Percentiles rank a stretch among this genome's conserved stretches.
These are phyloP conservation scores for Notocelia uddmanniana DNA, from an alignment of 2,888 invertebrate species.

Conservation along the genomic window DNA sequence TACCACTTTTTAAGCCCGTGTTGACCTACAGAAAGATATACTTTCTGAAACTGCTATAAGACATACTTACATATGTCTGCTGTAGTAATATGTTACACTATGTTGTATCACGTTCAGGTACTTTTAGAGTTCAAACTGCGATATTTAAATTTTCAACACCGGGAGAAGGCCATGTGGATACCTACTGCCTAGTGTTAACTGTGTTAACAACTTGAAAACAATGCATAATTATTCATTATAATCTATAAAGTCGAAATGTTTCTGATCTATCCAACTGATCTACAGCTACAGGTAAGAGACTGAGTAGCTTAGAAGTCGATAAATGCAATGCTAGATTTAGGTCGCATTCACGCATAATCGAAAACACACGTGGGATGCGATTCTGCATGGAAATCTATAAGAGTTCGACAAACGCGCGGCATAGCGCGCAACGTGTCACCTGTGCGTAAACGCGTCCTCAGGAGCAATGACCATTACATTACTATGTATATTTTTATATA, in stretches of 20 bases:
- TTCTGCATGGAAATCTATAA: no score
- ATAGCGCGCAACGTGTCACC: no score
- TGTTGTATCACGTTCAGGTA: neutral
- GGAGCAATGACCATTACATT: no score
- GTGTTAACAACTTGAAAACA: slow-evolving; percentile 3
- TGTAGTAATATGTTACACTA: neutral
- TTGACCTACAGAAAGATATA: no score
- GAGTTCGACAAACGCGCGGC: no score
- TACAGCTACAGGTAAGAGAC: slow-evolving; percentile 20
- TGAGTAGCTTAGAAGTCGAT: slow-evolving; percentile 14
- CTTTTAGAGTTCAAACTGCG: slow-evolving; percentile 9
- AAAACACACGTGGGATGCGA: no score
- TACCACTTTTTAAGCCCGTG: no score
- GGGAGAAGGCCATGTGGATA: neutral
- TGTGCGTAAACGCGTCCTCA: no score
- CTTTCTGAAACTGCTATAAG: no score
- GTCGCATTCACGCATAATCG: no score
- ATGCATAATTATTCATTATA: slow-evolving; percentile 12
- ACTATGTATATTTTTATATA: no score
- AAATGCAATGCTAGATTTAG: neutral
- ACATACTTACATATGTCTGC: neutral
- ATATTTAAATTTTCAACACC: slow-evolving; percentile 10
- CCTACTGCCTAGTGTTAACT: no score
- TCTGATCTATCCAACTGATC: slow-evolving; percentile 29
- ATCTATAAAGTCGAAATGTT: slow-evolving; percentile 18